phyloP scores from a whole-genome alignment of 2,113 vertebrate genomes.

The Penelope pileata region DNA sequence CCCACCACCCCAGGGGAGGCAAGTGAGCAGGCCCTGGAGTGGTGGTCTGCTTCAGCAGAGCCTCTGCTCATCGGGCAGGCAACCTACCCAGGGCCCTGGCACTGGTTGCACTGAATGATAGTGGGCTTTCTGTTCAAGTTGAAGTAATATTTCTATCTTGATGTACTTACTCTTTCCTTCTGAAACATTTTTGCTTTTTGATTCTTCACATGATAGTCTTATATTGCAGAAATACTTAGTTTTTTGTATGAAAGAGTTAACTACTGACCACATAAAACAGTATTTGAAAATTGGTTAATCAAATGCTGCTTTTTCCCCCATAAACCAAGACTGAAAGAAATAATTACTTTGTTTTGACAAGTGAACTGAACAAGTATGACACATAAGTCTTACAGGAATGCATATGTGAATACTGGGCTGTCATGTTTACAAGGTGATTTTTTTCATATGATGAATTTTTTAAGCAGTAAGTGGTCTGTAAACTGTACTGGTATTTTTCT shows the following conservation, averaged over 20 bases:
- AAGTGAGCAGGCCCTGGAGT: too few species aligned
- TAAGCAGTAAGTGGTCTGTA: constrained; percentile 15
- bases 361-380: constrained; percentile 39
- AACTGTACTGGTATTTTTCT: background rate
- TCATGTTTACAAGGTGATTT: constrained; percentile 69
- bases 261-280: constrained; percentile 13
- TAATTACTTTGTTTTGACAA: constrained; percentile 73
- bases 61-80: too few species aligned
- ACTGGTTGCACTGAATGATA: background rate
- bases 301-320: background rate
- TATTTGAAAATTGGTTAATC: constrained; percentile 14
- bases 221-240: background rate
- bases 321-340: constrained; percentile 31
- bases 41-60: accelerated
- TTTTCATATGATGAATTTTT: constrained; percentile 57
- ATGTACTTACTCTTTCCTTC: background rate
- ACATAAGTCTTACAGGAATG: constrained; percentile 41
- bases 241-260: background rate
- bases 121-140: background rate
- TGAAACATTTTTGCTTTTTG: background rate
- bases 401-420: constrained; percentile 53
- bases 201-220: background rate
- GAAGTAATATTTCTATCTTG: background rate
- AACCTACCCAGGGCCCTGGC: background rate
- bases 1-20: background rate